phyloP scores from a whole-genome alignment of 1,140 invertebrate species.

The Trialeurodes vaporariorum region DNA sequence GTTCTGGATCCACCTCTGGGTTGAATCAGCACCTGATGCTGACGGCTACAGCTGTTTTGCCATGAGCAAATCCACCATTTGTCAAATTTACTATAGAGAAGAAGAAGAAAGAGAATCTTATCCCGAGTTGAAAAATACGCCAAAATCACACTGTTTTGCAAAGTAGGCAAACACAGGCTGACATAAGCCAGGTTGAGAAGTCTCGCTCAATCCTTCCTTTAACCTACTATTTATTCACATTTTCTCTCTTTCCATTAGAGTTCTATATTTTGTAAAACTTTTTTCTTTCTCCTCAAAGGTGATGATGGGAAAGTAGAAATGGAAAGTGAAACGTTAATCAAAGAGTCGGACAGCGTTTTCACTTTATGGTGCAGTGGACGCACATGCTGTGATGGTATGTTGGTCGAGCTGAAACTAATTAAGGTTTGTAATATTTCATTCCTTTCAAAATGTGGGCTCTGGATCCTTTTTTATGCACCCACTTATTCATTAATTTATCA shows the following conservation, averaged over 20 bases:
- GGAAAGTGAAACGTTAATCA: conserved; percentile 53
- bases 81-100: too few relatives aligned
- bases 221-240: not conserved
- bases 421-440: too few relatives aligned
- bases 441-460: too few relatives aligned
- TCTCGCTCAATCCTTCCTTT: not conserved
- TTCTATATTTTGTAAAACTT: not conserved
- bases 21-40: too few relatives aligned
- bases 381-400: conserved; percentile 88
- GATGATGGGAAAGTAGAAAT: conserved; percentile 60
- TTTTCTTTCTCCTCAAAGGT: conserved; percentile 34
- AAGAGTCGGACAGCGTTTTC: conserved; percentile 92
- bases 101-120: too few relatives aligned
- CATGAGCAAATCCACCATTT: too few relatives aligned
- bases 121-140: not conserved
- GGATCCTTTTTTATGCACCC: too few relatives aligned
- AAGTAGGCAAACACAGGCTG: not conserved
- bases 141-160: too few relatives aligned
- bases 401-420: conserved; percentile 87
- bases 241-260: not conserved
- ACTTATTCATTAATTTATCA: too few relatives aligned
- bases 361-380: conserved; percentile 93
- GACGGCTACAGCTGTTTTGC: too few relatives aligned
- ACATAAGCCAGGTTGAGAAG: not conserved
- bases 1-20: too few relatives aligned